Base-by-base conservation (phyloP, 2,113 vertebrate species). In the Zingel zingel region DNA sequence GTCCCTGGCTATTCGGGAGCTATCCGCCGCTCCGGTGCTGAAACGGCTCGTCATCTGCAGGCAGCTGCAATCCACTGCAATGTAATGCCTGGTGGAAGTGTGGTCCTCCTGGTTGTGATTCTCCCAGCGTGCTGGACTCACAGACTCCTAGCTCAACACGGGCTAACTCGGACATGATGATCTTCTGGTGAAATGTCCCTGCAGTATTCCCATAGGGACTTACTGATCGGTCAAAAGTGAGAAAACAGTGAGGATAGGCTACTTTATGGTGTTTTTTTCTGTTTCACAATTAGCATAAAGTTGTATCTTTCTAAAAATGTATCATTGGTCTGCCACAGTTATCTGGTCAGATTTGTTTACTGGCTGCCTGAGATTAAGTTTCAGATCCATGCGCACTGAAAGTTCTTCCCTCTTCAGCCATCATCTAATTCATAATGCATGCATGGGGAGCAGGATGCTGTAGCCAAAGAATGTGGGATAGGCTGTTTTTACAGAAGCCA, bases 21-120 rank as follows among this genome's bases (percentile, higher is more conserved):
- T 93, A 10, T 92, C 90, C 88, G 48, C 82, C 3, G 75, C 79
- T 77, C 84, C 13, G 90, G 89, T 92, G 87, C 92, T 93, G 93
- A 92, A 92, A 78, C 70, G 11, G 68, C 63, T 73, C 61, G 54
- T 56, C 72, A 1, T 85, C 83, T 33, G 43, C 61, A 18, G 36
- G 80, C 68, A 77, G 79, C 83, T 85, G 89, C 62, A 21, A 13
- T 23, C 63, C 54, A 14, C 74, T 85, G 74, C 73, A 71, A 83
- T 64, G 71, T 71, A 30, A 78, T 71, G 69, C 66, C 75, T 61
- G 45, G 4, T 75, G 33, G 68, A 67, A 81, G 72, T 56, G 57
- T 13, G 59, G 39, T 68, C 53, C 59, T 73, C 23, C 39, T 54
- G 74, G 65, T 39, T 48, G 36, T 16, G 51, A 14, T 48, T 70